phyloP scores from a whole-genome alignment of 2,797 vertebrate species.

The Dermochelys coriacea region DNA sequence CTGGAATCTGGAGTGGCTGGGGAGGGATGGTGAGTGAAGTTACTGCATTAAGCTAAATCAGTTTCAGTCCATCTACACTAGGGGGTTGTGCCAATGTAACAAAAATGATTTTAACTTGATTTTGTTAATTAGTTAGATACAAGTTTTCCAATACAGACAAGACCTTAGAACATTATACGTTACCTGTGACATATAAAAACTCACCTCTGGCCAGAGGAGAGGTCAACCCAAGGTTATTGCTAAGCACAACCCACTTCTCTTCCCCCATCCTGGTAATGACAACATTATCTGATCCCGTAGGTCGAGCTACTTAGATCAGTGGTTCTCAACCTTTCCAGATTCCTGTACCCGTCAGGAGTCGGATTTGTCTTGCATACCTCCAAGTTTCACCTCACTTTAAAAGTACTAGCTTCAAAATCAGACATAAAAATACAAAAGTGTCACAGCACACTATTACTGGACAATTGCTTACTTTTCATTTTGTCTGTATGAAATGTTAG shows the following conservation, averaged over 20 bases:
- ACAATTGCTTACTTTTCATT: no score
- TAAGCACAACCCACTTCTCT: rapidly evolving
- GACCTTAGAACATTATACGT: neutral
- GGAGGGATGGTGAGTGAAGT: neutral
- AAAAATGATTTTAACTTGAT: neutral
- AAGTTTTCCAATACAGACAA: neutral
- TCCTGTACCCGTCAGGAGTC: no score
- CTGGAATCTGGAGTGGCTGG: neutral
- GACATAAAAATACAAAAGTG: no score
- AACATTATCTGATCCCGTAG: neutral
- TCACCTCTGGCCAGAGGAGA: neutral
- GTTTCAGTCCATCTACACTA: neutral
- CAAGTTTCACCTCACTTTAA: no score
- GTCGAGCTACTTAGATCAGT: neutral
- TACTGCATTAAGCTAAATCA: neutral
- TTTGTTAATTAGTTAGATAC: neutral
- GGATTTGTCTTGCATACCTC: no score
- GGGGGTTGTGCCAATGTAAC: neutral
- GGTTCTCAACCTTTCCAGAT: no score
- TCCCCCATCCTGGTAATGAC: neutral
- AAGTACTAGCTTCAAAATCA: no score
- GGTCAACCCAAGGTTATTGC: neutral
- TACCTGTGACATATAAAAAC: neutral
- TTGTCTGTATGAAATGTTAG: no score
- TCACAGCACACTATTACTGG: no score